phyloP scores from a whole-genome alignment of 2,888 invertebrate species.

The Parochlus steinenii region DNA sequence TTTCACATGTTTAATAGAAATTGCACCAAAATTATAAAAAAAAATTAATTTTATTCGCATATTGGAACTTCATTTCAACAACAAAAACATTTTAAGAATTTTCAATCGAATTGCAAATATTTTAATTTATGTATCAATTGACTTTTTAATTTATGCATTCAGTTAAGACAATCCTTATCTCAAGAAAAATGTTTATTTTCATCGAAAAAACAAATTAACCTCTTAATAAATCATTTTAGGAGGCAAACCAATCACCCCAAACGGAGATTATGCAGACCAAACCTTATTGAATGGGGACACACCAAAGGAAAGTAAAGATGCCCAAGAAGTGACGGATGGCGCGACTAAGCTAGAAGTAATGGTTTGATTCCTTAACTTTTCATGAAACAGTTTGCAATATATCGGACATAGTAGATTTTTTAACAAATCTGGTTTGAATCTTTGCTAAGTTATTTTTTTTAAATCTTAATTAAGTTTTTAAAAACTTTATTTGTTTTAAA shows the following conservation, averaged over 20 bases:
- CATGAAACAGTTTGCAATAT: too few relatives aligned
- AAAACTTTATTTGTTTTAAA: not conserved
- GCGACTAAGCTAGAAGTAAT: constrained; percentile 29
- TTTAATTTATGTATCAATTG: not conserved
- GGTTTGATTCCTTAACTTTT: too few relatives aligned
- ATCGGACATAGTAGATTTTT: not conserved
- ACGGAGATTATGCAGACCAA: constrained; percentile 22
- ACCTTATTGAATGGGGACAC: constrained; percentile 20
- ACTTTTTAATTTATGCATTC: not conserved
- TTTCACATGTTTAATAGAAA: too few relatives aligned
- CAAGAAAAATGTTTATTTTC: too few relatives aligned
- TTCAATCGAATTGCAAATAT: not conserved
- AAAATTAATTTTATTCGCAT: not conserved
- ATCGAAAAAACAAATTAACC: not conserved
- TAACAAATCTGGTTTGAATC: not conserved
- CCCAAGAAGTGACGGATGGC: constrained; percentile 27
- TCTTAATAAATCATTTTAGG: constrained; percentile 18
- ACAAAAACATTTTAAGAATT: not conserved
- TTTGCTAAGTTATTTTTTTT: not conserved
- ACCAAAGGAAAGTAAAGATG: constrained; percentile 19
- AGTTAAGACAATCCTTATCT: too few relatives aligned
- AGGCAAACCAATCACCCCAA: constrained; percentile 31
- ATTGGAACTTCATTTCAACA: not conserved
- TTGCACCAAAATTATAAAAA: too few relatives aligned
- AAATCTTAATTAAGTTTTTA: not conserved